These are phyloP conservation scores for Timema podura DNA, from an alignment of 2,888 invertebrate genomes.

Conservation along the genomic window DNA sequence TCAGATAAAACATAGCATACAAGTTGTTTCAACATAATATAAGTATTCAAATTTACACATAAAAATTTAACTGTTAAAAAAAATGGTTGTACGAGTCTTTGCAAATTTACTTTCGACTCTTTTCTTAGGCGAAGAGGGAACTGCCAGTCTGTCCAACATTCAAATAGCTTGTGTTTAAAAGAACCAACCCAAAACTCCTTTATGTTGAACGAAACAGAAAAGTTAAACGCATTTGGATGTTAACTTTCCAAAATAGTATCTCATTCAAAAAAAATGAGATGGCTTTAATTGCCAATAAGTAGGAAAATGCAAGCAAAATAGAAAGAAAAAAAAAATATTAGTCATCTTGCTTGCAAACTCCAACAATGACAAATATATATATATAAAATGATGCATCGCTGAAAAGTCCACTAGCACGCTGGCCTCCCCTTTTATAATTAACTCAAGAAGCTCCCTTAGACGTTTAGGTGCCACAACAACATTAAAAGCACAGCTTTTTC, in stretches of 20 bases:
- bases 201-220: no score
- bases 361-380: background rate
- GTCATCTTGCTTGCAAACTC: slow-evolving; percentile 13
- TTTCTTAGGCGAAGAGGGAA: no score
- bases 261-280: no score
- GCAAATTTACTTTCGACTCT: no score
- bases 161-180: no score
- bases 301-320: slow-evolving; percentile 16
- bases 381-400: slow-evolving; percentile 4
- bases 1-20: no score
- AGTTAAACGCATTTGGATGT: background rate
- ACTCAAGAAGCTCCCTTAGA: slow-evolving; percentile 2
- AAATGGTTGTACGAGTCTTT: no score
- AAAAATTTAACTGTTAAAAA: no score
- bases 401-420: slow-evolving; percentile 11
- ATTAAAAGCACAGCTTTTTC: background rate
- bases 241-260: background rate
- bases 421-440: background rate
- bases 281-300: background rate
- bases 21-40: no score
- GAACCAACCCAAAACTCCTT: no score
- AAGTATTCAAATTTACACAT: no score
- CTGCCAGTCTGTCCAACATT: no score
- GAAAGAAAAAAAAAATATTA: slow-evolving; percentile 9
- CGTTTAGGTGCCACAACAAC: background rate